Base-by-base conservation (phyloP, 1,140 invertebrate species). In the Laupala kohalensis region DNA sequence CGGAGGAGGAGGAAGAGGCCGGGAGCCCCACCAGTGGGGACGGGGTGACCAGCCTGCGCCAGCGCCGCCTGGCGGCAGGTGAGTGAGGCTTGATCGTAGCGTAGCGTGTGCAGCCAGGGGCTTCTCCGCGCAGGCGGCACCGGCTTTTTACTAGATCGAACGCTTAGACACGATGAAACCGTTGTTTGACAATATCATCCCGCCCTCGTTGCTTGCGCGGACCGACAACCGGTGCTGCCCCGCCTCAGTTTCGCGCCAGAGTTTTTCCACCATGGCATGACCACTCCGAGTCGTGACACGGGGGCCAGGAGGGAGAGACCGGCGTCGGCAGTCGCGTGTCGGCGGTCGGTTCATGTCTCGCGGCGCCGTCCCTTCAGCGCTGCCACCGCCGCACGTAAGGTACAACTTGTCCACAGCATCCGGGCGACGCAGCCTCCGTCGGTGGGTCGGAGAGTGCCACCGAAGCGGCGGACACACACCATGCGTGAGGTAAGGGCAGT, bases 1-100 rank as follows among this genome's bases (percentile, higher is more conserved):
- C 81, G n/a, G 84, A 84, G 75, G 84, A 84, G 73, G 83, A 84
- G 73, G 83, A 84, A 70, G 84, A 84, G 76, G 78, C 80, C 15
- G 79, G 78, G n/a, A 84, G 83, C 73, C 83, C 83, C 4, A 84
- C 81, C 23, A 79, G 81, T 71, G 77, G 78, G 9, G 82, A 83
- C 72, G 80, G 80, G 70, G 84, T 82, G 25, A 83, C 80, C 71
- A 82, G 80, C 73, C 78, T 78, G 71, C 78, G 81, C 69, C 77
- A 77, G 71, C 74, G 74, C 74, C 77, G 78, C 24, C 74, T 78
- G 65, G 75, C 73, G 26, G 74, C 75, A 75, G 75, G 74, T 76
- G 72, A 76, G 71, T 73, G 13, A 26, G 29, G 67, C 9, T 68
- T 28, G 26, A 26, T 28, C n/a, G 26, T 68, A 68, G 67, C n/a